A percentile compares a stretch with the other conserved stretches of the same genome.
Conservation (phyloP, 2,113 vertebrate genomes). For the Ochotona princeps region DNA sequence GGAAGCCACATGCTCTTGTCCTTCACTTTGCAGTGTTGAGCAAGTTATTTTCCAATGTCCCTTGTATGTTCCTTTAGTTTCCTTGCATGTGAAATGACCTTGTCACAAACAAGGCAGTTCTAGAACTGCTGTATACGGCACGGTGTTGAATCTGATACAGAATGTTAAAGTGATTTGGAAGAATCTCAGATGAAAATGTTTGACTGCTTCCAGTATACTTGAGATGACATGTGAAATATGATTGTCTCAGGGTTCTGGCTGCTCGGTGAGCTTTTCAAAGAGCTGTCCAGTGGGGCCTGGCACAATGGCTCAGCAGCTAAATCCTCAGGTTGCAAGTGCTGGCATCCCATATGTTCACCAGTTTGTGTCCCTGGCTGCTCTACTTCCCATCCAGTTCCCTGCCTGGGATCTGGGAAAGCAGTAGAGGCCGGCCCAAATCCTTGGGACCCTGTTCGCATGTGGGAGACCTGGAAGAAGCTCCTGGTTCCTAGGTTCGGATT, state of each 20-base stretch:
- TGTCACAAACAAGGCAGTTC: not conserved
- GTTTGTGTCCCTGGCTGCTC: too few species aligned
- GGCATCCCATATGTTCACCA: too few species aligned
- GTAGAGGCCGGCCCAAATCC: too few species aligned
- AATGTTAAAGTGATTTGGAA: not conserved
- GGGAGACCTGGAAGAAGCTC: too few species aligned
- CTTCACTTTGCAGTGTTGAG: not conserved
- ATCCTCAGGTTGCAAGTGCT: too few species aligned
- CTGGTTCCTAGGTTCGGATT: too few species aligned
- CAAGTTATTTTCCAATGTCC: not conserved
- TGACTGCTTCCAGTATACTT: constrained; percentile 17
- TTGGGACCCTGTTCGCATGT: too few species aligned
- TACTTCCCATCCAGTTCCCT: too few species aligned
- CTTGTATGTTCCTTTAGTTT: not conserved
- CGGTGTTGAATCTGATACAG: not conserved
- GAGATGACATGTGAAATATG: constrained; percentile 20
- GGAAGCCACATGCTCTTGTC: not conserved
- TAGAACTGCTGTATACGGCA: not conserved
- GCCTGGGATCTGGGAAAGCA: too few species aligned
- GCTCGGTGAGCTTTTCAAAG: not conserved
- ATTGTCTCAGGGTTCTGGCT: not conserved
- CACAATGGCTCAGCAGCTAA: not conserved
- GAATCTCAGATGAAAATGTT: not conserved
- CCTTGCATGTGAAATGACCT: not conserved
- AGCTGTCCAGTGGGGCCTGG: not conserved